Base-by-base conservation (phyloP, 2,888 invertebrate genomes). In the Melieria crassipennis region DNA sequence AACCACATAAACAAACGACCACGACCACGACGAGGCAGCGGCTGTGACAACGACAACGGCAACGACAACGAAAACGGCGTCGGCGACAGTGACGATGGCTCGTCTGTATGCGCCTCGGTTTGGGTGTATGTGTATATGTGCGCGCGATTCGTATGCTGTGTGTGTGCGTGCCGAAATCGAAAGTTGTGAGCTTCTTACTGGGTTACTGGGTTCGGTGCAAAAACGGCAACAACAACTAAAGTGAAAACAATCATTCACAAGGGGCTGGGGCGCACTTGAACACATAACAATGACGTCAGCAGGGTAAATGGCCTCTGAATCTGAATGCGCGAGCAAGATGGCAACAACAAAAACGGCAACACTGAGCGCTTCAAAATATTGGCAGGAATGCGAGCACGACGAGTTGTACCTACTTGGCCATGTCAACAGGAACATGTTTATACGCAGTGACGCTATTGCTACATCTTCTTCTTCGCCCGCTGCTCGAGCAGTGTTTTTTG, bases 261-360 rank as follows among this genome's bases (percentile, higher is more conserved):
- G 30, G 30, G 30, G 30, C 30, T 30, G 30, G 30, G 30, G 30
- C 30, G 30, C 30, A 30, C 30, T 30, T 30, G 30, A 30, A 30
- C 30, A 30, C 65, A 73, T 70, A 78, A 77, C 77, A 61, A 78
- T 81, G 81, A 81, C 81, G 80, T 81, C 79, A 80, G 72, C 76
- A 78, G 76, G 80, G 81, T 81, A 81, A 81, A 80, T 77, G 79
- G 77, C 79, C 57, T 67, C 48, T 66, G 58, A 70, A 69, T 56
- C 16, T 58, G 10, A 46, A 58, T 16, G 43, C 5, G 63, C 10
- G 56, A 5, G 43, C 4, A 56, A 43, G 42, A n/a, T 69, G 65
- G 64, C 65, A 50, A 66, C 52, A 73, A 70, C 64, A 67, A 73
- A 67, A 65, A 52, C 43, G 13, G 48, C 62, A 62, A 30, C 13